These are phyloP conservation scores for Octonoba sinensis DNA, from an alignment of 2,888 invertebrate genomes.

Conservation along the genomic window DNA sequence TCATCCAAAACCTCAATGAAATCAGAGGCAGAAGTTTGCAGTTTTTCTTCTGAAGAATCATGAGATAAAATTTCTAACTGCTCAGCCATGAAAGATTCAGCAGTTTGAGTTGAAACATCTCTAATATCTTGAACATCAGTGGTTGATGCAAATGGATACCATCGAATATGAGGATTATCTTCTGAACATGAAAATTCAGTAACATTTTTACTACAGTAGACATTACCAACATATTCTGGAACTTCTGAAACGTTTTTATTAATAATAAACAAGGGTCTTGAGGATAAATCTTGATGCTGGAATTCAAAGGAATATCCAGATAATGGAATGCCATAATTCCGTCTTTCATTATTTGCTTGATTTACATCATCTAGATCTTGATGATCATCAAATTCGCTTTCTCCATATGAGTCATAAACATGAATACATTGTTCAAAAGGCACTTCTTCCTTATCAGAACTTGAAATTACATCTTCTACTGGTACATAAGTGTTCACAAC, in stretches of 20 bases:
- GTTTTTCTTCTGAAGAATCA: too few species aligned
- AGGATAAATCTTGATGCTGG: background rate
- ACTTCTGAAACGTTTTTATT: constrained; percentile 1
- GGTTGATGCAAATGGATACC: constrained; percentile 36
- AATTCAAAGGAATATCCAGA: background rate
- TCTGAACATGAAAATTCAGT: constrained; percentile 1
- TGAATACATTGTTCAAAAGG: too few species aligned
- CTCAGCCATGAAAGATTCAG: constrained; percentile 31
- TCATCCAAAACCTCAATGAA: too few species aligned
- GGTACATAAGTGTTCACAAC: too few species aligned
- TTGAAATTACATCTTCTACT: too few species aligned
- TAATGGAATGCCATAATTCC: background rate
- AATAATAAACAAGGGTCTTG: constrained; percentile 25
- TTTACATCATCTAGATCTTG: too few species aligned
- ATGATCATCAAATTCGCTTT: too few species aligned
- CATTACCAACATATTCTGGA: constrained; percentile 14
- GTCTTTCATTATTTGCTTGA: too few species aligned
- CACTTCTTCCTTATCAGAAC: too few species aligned
- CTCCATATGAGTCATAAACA: too few species aligned
- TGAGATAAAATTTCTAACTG: background rate
- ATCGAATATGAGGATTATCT: constrained; percentile 37
- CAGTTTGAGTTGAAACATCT: constrained; percentile 42
- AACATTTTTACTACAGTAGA: background rate
- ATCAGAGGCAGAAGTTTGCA: too few species aligned
- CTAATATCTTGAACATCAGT: constrained; percentile 27